Conservation (phyloP, 2,113 vertebrate species). For the Maylandia zebra region DNA sequence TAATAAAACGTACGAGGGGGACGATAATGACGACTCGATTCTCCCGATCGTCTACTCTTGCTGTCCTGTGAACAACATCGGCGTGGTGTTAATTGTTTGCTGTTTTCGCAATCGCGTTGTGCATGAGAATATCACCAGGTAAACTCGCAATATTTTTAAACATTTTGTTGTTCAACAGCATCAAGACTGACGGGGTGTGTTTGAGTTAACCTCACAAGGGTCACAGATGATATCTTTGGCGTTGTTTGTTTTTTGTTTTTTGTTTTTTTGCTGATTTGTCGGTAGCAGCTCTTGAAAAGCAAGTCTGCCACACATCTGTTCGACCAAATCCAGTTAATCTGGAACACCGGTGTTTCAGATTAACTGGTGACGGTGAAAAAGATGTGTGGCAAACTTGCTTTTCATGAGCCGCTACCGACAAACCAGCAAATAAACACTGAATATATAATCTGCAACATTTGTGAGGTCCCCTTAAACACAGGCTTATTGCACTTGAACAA, state of each 20-base stretch:
- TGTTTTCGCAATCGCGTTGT: accelerated
- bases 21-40: neutral
- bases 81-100: neutral
- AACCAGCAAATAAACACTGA: neutral
- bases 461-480: neutral
- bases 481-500: neutral
- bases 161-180: neutral
- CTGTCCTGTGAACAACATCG: neutral
- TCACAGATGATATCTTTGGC: neutral
- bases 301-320: neutral
- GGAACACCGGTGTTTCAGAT: neutral
- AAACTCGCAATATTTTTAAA: neutral
- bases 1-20: accelerated
- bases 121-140: neutral
- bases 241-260: too few species aligned
- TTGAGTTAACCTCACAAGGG: neutral
- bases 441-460: neutral
- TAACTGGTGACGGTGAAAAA: neutral
- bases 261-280: neutral
- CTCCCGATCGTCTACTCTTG: neutral
- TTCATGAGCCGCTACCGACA: neutral
- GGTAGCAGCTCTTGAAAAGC: neutral
- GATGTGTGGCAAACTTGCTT: neutral
- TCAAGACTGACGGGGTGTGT: neutral
- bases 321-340: neutral